These are phyloP conservation scores for Dinocampus coccinellae DNA, from an alignment of 2,888 invertebrate genomes.

Conservation along the genomic window DNA sequence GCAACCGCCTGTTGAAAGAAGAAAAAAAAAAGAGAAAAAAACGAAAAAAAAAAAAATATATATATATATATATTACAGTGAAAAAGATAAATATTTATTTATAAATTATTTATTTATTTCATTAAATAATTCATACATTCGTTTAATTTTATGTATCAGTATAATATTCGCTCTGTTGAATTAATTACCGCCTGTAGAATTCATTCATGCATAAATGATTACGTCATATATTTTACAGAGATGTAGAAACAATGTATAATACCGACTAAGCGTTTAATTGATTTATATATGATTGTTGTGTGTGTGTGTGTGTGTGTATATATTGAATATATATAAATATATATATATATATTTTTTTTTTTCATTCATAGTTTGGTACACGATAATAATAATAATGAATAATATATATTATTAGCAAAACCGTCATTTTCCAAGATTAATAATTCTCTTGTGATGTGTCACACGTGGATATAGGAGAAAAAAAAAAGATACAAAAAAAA, in stretches of 20 bases:
- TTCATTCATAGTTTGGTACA: too few species aligned
- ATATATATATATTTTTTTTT: too few species aligned
- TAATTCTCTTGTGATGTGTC: too few species aligned
- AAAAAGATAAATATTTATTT: not conserved
- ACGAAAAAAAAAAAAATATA: not conserved
- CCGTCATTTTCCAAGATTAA: too few species aligned
- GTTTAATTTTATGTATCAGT: not conserved
- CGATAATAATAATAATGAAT: too few species aligned
- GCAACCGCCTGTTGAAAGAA: slow-evolving; percentile 44
- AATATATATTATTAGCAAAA: too few species aligned
- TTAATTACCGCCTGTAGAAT: not conserved
- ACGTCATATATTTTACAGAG: slow-evolving; percentile 6
- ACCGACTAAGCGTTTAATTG: slow-evolving; percentile 14
- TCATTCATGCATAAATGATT: slow-evolving; percentile 4
- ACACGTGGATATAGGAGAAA: too few species aligned
- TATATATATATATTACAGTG: not conserved
- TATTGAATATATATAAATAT: too few species aligned
- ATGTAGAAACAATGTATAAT: slow-evolving; percentile 19
- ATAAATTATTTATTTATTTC: not conserved
- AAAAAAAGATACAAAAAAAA: too few species aligned
- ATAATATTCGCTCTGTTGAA: not conserved
- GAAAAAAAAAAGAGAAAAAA: too few species aligned
- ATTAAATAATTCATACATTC: not conserved
- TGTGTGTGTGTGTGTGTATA: too few species aligned
- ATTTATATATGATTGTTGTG: too few species aligned